Base-by-base conservation (phyloP, 2,113 vertebrate species). In the Tiliqua scincoides region DNA sequence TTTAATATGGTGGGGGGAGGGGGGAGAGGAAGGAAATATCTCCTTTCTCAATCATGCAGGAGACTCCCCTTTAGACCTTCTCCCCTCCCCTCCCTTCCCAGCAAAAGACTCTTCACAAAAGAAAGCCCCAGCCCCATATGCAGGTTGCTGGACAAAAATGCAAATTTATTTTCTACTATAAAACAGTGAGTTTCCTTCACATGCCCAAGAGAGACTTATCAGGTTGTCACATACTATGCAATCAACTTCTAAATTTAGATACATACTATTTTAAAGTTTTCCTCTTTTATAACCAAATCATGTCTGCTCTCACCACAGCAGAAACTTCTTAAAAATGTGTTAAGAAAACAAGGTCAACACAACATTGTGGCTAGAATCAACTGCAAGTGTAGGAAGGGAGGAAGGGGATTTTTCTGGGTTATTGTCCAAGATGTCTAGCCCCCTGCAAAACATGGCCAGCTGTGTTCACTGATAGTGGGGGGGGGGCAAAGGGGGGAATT, bases 371-470 rank as follows among this genome's bases (percentile, higher is more conserved):
- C 21, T 62, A 37, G 2, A 25, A 48, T 30, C 11, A 30, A 2
- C 27, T 10, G 30, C 74, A 61, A 73, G 67, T 10, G 3, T 12
- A 52, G 32, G 54, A 65, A 59, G 43, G 62, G 62, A 32, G 67
- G 75, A 57, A 40, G 82, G n/a, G 54, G 43, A 74, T 59, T 40
- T 79, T 75, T 54, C 40, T 35, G 12, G 12, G 68, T 65, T 73
- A 63, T 80, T 80, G 68, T 80, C 70, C 68, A 86, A 30, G 67
- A 63, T 79, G 77, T 63, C 75, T 61, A 78, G 63, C 27, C 27
- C 37, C 43, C 61, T 10, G 35, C 23, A 59, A 35, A 62, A 40
- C 54, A 78, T 30, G 18, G 27, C 6, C 30, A 83, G n/a, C 86
- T 78, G 81, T 2, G 6, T 77, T 37, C 59, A 3, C 57, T 3